A percentile compares a stretch with the other conserved stretches of the same genome.
phyloP scores from a whole-genome alignment of 1,140 invertebrate species.

The Formica selysi region DNA sequence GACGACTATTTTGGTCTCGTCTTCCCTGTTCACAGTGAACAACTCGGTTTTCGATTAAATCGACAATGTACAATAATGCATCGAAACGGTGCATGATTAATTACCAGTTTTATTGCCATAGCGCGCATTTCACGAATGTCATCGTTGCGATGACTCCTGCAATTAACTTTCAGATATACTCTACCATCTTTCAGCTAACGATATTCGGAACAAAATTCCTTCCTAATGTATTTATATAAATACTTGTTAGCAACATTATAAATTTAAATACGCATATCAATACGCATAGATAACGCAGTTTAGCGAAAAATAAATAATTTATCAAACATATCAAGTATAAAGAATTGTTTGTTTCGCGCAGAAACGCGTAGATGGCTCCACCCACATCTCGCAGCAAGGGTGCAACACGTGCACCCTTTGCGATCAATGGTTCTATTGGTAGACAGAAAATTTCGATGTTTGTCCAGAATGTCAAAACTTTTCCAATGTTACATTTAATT shows the following conservation, averaged over 20 bases:
- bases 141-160: background rate
- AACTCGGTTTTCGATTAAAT: constrained; percentile 4
- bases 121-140: constrained; percentile 24
- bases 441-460: background rate
- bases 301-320: constrained; percentile 60
- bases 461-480: background rate
- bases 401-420: constrained; percentile 41
- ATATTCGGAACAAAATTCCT: background rate
- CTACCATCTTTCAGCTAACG: background rate
- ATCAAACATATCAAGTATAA: constrained; percentile 51
- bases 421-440: constrained; percentile 6
- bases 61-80: constrained; percentile 6
- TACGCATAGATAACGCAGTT: constrained; percentile 55
- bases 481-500: background rate
- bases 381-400: constrained; percentile 23
- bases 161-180: constrained; percentile 29
- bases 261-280: background rate
- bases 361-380: constrained; percentile 72
- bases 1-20: constrained; percentile 68
- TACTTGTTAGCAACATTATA: background rate
- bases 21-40: constrained; percentile 57
- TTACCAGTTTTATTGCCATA: constrained; percentile 11
- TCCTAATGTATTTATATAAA: background rate
- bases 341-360: constrained; percentile 38
- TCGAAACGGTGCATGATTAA: constrained; percentile 49